phyloP scores from a whole-genome alignment of 2,888 invertebrate genomes.

The Tetragnatha montana region DNA sequence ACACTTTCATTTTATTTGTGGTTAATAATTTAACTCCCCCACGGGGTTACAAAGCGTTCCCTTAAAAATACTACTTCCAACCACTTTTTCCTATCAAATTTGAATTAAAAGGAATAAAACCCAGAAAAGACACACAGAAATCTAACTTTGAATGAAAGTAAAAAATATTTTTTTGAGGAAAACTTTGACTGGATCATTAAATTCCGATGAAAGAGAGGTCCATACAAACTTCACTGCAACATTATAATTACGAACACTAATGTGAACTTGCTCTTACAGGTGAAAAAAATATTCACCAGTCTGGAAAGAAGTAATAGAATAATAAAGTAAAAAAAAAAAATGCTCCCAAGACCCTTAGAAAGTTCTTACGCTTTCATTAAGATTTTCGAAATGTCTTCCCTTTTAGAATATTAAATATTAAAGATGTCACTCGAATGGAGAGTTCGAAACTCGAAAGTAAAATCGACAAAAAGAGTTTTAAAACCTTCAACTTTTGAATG shows the following conservation, averaged over 20 bases:
- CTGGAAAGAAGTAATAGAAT: neutral
- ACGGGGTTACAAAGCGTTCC: neutral
- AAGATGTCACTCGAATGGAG: conserved; percentile 13
- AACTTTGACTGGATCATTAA: neutral
- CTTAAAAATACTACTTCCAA: neutral
- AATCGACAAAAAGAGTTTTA: neutral
- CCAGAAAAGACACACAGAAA: neutral
- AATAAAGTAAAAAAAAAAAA: neutral
- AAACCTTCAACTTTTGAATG: neutral
- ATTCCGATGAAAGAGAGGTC: neutral
- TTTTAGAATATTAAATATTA: conserved; percentile 33
- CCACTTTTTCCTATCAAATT: neutral
- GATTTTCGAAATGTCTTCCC: conserved; percentile 2
- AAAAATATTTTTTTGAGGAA: neutral
- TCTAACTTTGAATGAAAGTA: neutral
- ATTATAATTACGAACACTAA: neutral
- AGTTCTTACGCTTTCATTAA: conserved; percentile 8
- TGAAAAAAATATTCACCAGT: neutral
- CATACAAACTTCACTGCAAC: neutral
- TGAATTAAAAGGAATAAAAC: neutral
- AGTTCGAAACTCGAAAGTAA: neutral
- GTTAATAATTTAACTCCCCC: neutral
- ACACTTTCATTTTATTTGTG: neutral
- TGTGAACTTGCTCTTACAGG: neutral
- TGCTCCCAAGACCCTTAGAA: neutral